A percentile compares a stretch with the other conserved stretches of the same genome.
Evolutionary conservation across 2,797 vertebrate genomes (phyloP).

Genomic region (Aviceda leuphotes): DNA sequence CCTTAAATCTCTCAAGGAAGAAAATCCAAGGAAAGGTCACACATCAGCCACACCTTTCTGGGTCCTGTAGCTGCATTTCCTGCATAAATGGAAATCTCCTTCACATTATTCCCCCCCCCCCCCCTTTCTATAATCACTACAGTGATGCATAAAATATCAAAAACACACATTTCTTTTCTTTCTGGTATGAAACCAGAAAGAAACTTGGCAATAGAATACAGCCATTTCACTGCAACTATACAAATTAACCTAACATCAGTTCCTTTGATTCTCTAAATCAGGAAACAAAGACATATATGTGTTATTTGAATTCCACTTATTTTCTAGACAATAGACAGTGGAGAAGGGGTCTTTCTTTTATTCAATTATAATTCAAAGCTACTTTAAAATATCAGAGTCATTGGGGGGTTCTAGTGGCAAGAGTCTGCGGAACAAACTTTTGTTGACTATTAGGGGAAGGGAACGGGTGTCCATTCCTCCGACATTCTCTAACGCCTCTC

Average conservation of each 20-base stretch:
- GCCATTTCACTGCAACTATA: neutral
- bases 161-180: neutral
- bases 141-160: slow-evolving; percentile 40
- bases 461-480: neutral
- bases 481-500: neutral
- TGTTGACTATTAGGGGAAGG: neutral
- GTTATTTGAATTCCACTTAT: slow-evolving; percentile 4
- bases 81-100: slow-evolving; percentile 53
- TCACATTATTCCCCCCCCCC: neutral
- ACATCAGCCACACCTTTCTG: slow-evolving; percentile 68
- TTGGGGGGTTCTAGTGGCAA: neutral
- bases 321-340: neutral
- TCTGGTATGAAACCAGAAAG: slow-evolving; percentile 16
- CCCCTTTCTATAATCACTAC: slow-evolving; percentile 34
- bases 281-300: slow-evolving; percentile 27
- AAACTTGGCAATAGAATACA: slow-evolving; percentile 31
- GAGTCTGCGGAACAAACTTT: neutral
- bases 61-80: slow-evolving; percentile 38
- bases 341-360: neutral
- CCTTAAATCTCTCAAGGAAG: slow-evolving; percentile 67
- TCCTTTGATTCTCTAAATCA: slow-evolving; percentile 41
- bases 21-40: slow-evolving; percentile 72
- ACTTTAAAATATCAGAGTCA: neutral
- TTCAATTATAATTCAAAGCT: neutral
- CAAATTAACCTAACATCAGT: slow-evolving; percentile 41